Base-by-base conservation (phyloP, 2,888 invertebrate genomes). In the Tiphia femorata region DNA sequence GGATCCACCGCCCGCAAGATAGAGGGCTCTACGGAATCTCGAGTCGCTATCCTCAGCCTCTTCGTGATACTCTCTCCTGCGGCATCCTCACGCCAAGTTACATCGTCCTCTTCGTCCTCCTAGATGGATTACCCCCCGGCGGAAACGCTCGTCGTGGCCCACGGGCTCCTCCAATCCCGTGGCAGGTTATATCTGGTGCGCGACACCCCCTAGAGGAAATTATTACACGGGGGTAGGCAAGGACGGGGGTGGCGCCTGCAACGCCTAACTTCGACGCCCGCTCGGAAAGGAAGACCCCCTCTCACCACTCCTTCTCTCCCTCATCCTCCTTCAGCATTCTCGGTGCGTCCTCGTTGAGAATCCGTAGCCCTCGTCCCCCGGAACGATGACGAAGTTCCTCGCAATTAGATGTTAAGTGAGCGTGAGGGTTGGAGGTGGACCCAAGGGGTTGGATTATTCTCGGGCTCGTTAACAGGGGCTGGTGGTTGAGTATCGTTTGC, bases 191-290 rank as follows among this genome's bases (percentile, higher is more conserved):
- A 25, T 42, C 25, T 42, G 14, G 25, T 4, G 8, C 25, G 37
- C 16, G 17, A 17, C 19, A 17, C 16, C 23, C 38, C 19, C 19
- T 14, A n/a, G 35, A 58, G 70, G 55, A 55, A 65, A 67, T 69
- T 61, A 70, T 66, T 62, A 62, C 65, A 43, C 30, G 50, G 17
- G 25, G 42, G 35, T n/a, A n/a, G n/a, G n/a, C n/a, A 37, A 46
- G 43, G 20, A 29, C 42, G 47, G n/a, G n/a, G n/a, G 10, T 42
- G 14, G n/a, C 14, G 41, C 37, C 12, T 14, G n/a, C n/a, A 19
- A 17, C 37, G 37, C 37, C 17, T 42, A 42, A 42, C 42, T 42
- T 42, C 25, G 16, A n/a, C n/a, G n/a, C n/a, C n/a, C n/a, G n/a
- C n/a, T n/a, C n/a, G n/a, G n/a, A n/a, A n/a, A n/a, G n/a, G n/a